A percentile compares a stretch with the other conserved stretches of the same genome.
Conservation (phyloP, 2,888 invertebrate species). For the Chrysolina haemoptera region DNA sequence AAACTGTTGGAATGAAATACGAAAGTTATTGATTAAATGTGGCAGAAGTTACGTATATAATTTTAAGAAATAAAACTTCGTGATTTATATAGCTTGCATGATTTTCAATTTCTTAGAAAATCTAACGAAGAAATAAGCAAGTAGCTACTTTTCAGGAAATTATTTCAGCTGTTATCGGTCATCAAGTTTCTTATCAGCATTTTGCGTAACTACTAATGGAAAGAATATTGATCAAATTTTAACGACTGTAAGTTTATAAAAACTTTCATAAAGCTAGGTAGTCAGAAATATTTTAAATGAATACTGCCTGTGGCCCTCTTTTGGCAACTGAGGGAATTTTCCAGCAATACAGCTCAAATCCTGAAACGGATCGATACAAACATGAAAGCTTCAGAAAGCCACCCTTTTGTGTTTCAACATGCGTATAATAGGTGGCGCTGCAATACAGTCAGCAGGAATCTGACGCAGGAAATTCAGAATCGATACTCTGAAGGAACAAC, state of each 20-base stretch:
- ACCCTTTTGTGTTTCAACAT: slow-evolving; percentile 9
- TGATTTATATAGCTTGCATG: slow-evolving; percentile 24
- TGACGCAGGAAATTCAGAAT: background rate
- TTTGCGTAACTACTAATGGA: slow-evolving; percentile 42
- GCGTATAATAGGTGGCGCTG: background rate
- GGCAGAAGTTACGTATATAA: too few species aligned
- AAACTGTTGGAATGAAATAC: too few species aligned
- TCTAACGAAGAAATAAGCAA: slow-evolving; percentile 31
- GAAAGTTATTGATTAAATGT: too few species aligned
- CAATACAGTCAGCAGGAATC: background rate
- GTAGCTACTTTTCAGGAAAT: slow-evolving; percentile 36
- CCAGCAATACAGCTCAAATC: too few species aligned
- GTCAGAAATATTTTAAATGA: slow-evolving; percentile 11
- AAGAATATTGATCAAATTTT: slow-evolving; percentile 41
- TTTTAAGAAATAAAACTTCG: background rate
- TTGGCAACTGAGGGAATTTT: background rate
- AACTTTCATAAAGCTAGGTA: slow-evolving; percentile 23
- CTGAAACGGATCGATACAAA: background rate
- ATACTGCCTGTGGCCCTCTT: background rate
- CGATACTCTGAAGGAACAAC: background rate
- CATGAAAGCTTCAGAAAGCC: slow-evolving; percentile 7
- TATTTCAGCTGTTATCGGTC: slow-evolving; percentile 39
- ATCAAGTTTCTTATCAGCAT: slow-evolving; percentile 43
- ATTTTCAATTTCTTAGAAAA: slow-evolving; percentile 32
- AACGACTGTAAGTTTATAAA: slow-evolving; percentile 30